phyloP scores from a whole-genome alignment of 1,140 invertebrate species.

The Hyles euphorbiae region DNA sequence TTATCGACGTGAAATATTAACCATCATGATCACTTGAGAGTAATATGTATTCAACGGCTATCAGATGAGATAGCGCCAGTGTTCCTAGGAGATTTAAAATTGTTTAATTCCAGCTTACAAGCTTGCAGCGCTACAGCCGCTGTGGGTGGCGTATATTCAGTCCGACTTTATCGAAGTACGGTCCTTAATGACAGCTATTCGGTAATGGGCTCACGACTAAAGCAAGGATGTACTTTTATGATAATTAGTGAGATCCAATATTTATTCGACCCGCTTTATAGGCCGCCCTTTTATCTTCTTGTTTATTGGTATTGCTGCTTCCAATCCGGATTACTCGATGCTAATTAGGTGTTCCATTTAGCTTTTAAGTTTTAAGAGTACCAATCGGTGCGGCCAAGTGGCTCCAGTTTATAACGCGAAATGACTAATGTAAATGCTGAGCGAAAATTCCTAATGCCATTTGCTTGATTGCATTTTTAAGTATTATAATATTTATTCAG shows the following conservation, averaged over 20 bases:
- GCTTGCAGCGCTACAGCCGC: slow-evolving; percentile 26
- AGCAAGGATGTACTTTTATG: slow-evolving; percentile 59
- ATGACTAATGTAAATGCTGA: background rate
- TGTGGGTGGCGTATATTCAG: slow-evolving; percentile 56
- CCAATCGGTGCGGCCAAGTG: slow-evolving; percentile 13
- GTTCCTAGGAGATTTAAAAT: slow-evolving; percentile 47
- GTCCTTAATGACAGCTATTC: slow-evolving; percentile 65
- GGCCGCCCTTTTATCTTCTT: slow-evolving; percentile 58
- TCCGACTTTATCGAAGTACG: slow-evolving; percentile 38
- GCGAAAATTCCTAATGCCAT: too few species aligned
- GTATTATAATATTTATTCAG: too few species aligned
- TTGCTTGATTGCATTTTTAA: too few species aligned
- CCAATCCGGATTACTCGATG: slow-evolving; percentile 39
- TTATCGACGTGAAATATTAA: slow-evolving; percentile 32
- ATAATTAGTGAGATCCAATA: slow-evolving; percentile 68
- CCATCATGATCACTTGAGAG: slow-evolving; percentile 38
- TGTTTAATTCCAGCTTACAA: slow-evolving; percentile 43
- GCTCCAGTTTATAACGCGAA: background rate
- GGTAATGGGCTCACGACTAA: slow-evolving; percentile 55
- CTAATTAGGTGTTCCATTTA: slow-evolving; percentile 45
- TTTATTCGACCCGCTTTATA: slow-evolving; percentile 57
- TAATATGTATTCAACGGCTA: slow-evolving; percentile 49
- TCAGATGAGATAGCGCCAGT: slow-evolving; percentile 40
- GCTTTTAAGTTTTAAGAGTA: slow-evolving; percentile 38
- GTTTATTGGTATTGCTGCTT: slow-evolving; percentile 57